A percentile compares a stretch with the other conserved stretches of the same genome.
phyloP scores from a whole-genome alignment of 2,888 invertebrate genomes.

The Platycheirus albimanus region DNA sequence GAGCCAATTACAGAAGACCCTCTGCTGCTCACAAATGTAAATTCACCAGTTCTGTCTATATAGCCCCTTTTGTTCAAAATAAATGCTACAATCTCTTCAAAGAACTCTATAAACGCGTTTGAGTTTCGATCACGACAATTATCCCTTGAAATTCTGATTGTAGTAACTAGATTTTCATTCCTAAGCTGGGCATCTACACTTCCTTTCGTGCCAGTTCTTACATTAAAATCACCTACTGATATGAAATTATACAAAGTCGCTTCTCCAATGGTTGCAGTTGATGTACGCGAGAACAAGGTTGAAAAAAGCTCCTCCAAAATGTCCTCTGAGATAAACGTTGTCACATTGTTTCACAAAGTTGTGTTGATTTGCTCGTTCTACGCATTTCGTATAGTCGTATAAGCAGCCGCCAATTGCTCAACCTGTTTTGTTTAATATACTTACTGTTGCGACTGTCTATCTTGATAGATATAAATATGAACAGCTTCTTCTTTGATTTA shows the following conservation, averaged over 20 bases:
- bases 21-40: neutral
- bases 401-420: conserved; percentile 15
- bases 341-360: neutral
- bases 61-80: conserved; percentile 9
- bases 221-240: neutral
- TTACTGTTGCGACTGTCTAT: too few relatives aligned
- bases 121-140: conserved; percentile 5
- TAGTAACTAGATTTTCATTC: neutral
- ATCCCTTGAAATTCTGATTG: neutral
- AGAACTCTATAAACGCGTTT: neutral
- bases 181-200: neutral
- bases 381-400: neutral
- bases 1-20: neutral
- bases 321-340: neutral
- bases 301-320: conserved; percentile 1
- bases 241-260: neutral
- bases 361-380: neutral
- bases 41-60: neutral
- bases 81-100: neutral
- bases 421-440: too few relatives aligned
- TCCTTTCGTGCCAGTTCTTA: neutral
- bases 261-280: neutral
- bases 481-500: too few relatives aligned
- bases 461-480: too few relatives aligned
- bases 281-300: neutral